Conservation (phyloP, 2,113 vertebrate species). For the Irena cyanogastra region DNA sequence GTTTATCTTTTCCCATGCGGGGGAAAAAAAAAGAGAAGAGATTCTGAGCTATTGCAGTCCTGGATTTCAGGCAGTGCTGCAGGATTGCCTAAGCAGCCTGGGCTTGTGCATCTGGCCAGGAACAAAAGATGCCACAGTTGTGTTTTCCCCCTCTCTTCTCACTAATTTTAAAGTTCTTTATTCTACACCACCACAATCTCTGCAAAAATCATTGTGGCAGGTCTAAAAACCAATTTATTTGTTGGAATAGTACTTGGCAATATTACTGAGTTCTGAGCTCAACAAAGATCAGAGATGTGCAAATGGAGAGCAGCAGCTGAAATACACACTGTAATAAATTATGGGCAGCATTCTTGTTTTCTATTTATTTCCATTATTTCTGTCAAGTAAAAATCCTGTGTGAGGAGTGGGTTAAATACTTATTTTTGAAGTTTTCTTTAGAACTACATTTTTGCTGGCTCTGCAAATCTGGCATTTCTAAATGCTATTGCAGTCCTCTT, state of each 20-base stretch:
- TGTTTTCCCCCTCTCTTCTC: accelerated
- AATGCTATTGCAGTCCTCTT: neutral
- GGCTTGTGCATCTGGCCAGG: neutral
- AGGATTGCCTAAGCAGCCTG: neutral
- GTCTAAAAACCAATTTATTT: neutral
- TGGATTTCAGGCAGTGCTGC: neutral
- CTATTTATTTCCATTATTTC: conserved; percentile 14
- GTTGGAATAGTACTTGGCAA: neutral
- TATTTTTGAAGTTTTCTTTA: neutral
- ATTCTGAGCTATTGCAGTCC: neutral
- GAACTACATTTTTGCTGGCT: neutral
- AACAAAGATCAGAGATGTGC: neutral
- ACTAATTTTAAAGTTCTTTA: neutral
- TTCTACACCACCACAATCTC: neutral
- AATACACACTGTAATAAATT: neutral
- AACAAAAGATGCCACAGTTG: neutral
- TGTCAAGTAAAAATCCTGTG: neutral
- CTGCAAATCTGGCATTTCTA: neutral
- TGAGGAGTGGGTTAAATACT: neutral
- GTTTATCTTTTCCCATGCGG: neutral
- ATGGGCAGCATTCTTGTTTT: neutral
- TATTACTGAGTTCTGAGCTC: neutral
- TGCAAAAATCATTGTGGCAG: neutral
- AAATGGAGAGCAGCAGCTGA: neutral
- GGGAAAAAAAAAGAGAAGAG: no score